Conservation (phyloP, 1,140 invertebrate species). For the Drosophila tsacasi region DNA sequence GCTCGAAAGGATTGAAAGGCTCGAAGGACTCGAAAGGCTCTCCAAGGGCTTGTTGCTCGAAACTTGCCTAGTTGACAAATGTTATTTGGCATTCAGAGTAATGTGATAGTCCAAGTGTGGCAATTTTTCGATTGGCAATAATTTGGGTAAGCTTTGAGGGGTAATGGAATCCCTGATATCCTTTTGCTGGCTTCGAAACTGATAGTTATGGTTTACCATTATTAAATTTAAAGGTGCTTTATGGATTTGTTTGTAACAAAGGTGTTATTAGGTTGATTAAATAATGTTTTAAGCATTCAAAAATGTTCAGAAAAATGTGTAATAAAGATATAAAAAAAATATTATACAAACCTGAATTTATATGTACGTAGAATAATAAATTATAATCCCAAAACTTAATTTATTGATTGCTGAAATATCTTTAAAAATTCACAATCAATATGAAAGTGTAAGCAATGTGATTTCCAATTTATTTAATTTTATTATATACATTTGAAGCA, state of each 20-base stretch:
- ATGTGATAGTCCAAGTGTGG: constrained; percentile 35
- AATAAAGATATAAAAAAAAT: neutral
- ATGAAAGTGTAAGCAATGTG: neutral
- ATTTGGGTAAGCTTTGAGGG: constrained; percentile 11
- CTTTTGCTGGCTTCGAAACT: neutral
- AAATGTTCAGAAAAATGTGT: too few relatives aligned
- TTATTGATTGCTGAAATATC: neutral
- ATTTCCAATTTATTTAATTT: constrained; percentile 8
- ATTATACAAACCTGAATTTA: too few relatives aligned
- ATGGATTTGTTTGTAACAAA: neutral
- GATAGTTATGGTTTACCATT: neutral
- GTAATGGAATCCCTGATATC: constrained; percentile 8
- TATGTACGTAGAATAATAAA: neutral
- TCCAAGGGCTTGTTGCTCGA: neutral
- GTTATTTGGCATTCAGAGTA: constrained; percentile 31
- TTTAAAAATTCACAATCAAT: too few relatives aligned
- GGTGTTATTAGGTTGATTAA: neutral
- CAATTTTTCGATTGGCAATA: constrained; percentile 21
- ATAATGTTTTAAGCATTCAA: too few relatives aligned
- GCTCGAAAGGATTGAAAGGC: neutral
- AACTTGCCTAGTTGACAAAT: constrained; percentile 25
- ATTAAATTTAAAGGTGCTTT: neutral
- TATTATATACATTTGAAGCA: neutral
- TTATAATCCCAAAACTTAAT: neutral
- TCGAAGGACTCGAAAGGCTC: neutral